These are phyloP conservation scores for Zaprionus lineosus DNA, from an alignment of 2,888 invertebrate genomes.

Conservation along the genomic window DNA sequence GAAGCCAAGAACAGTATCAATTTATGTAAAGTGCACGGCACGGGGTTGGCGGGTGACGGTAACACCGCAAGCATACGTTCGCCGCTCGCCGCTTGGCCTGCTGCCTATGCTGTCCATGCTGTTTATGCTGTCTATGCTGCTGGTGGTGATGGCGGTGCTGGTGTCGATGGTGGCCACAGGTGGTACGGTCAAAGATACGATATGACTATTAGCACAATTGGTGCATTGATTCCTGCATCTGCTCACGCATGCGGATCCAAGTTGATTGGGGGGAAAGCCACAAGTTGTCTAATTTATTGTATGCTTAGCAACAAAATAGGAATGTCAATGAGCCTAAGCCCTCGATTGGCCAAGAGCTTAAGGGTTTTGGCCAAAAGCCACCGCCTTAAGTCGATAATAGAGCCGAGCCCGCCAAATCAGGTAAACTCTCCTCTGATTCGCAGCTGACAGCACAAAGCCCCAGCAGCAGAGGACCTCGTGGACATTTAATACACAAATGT, in stretches of 20 bases:
- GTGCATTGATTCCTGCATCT: constrained; percentile 58
- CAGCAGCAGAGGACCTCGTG: too few relatives aligned
- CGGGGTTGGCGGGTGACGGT: neutral
- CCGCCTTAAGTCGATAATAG: too few relatives aligned
- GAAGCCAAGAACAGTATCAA: constrained; percentile 48
- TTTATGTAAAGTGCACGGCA: constrained; percentile 52
- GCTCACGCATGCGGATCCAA: constrained; percentile 15
- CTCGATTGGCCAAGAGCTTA: constrained; percentile 18
- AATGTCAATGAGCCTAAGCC: constrained; percentile 36
- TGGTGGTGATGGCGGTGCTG: too few relatives aligned
- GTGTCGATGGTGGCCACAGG: too few relatives aligned
- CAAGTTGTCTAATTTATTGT: constrained; percentile 64
- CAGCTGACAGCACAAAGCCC: too few relatives aligned
- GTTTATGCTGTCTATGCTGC: too few relatives aligned
- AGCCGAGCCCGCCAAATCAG: too few relatives aligned
- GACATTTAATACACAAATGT: too few relatives aligned
- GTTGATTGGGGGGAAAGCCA: constrained; percentile 35
- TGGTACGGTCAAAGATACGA: neutral
- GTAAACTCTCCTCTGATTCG: too few relatives aligned
- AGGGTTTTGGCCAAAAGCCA: neutral
- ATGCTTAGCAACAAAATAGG: constrained; percentile 45
- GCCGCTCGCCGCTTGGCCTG: neutral
- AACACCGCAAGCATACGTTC: constrained; percentile 34
- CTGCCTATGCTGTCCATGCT: neutral
- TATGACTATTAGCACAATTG: constrained; percentile 37